Evolutionary conservation across 2,797 vertebrate species (phyloP).

Genomic region (Gorsachius magnificus): DNA sequence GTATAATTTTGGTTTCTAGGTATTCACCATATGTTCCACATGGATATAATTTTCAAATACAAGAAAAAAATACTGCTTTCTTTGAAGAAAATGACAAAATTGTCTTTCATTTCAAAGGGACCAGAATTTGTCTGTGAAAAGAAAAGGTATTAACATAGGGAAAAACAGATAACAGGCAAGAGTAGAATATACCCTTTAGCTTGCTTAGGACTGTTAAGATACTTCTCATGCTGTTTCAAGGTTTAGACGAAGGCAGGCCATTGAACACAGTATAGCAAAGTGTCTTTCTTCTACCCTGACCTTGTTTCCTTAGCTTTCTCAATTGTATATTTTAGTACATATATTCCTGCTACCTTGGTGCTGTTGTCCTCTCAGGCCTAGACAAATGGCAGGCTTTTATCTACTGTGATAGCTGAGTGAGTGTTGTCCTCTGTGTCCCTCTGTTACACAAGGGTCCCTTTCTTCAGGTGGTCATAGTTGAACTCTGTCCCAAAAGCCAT

Average conservation of each 20-base stretch:
- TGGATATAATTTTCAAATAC: background rate
- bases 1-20: background rate
- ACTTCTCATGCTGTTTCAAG: background rate
- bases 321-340: background rate
- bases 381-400: background rate
- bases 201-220: background rate
- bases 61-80: background rate
- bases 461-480: background rate
- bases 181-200: background rate
- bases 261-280: background rate
- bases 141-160: background rate
- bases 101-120: background rate
- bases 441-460: background rate
- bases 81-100: background rate
- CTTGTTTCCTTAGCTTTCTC: background rate
- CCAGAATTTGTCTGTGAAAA: background rate
- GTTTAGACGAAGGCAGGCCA: background rate
- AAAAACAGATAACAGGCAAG: background rate
- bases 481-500: background rate
- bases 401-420: background rate
- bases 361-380: rapidly evolving
- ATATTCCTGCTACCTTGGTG: background rate
- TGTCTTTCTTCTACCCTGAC: background rate
- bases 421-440: background rate
- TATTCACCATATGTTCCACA: background rate